Percentiles rank a stretch among this genome's conserved stretches.
Evolutionary conservation across 2,113 vertebrate species (phyloP).

Genomic region (Gallinago media): DNA sequence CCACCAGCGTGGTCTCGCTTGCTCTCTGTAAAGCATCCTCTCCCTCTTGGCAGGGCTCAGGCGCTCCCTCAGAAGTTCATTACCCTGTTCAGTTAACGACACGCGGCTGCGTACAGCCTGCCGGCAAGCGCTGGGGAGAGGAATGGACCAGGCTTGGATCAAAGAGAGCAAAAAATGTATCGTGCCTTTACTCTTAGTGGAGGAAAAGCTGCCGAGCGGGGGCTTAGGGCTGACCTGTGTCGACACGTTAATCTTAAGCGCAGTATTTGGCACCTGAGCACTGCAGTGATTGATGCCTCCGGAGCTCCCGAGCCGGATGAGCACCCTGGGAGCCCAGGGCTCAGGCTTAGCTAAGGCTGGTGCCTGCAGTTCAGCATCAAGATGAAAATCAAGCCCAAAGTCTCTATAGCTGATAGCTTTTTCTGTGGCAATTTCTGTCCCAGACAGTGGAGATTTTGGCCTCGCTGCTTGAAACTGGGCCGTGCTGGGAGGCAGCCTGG

Average conservation of each 20-base stretch:
- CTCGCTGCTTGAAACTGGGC: background rate
- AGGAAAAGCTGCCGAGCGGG: background rate
- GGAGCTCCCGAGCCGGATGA: background rate
- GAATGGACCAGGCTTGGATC: background rate
- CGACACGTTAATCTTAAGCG: rapidly evolving
- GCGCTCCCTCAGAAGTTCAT: background rate
- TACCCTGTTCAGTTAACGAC: background rate
- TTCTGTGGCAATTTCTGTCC: background rate
- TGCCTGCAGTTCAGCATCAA: background rate
- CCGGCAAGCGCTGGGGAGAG: background rate
- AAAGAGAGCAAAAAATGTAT: background rate
- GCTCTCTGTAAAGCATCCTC: background rate
- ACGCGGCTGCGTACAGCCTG: background rate
- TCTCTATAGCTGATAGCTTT: background rate
- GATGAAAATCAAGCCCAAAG: background rate
- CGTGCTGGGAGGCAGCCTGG: background rate
- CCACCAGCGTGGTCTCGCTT: background rate
- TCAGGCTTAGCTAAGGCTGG: background rate
- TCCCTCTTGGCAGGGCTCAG: background rate
- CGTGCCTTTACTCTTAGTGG: rapidly evolving
- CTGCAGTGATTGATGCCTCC: background rate
- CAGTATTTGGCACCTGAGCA: rapidly evolving
- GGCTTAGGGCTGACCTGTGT: background rate
- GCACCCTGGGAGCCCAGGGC: background rate
- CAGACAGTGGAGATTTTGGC: background rate